Percentiles rank a stretch among this genome's conserved stretches.
These are phyloP conservation scores for Yoshiicerus persimilis DNA, from an alignment of 1,140 invertebrate species.

Conservation along the genomic window DNA sequence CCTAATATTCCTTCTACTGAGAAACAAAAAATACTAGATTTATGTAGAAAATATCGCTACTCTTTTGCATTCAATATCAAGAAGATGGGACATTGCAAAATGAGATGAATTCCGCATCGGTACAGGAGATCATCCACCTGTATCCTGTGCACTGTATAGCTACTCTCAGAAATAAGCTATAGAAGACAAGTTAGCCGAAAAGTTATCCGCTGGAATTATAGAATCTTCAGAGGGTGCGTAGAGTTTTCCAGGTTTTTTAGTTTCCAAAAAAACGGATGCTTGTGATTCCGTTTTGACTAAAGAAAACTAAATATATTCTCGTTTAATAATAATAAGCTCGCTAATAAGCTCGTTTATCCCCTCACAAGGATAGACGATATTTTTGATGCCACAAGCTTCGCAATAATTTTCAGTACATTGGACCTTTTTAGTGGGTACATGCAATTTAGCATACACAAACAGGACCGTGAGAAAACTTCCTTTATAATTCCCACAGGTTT, in stretches of 20 bases:
- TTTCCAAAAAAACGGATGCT: slow-evolving; percentile 34
- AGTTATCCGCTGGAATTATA: slow-evolving; percentile 42
- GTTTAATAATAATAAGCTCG: too few species aligned
- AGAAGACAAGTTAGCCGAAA: slow-evolving; percentile 35
- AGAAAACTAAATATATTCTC: slow-evolving; percentile 27
- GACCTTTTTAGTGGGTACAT: slow-evolving; percentile 53
- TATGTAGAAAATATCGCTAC: neutral
- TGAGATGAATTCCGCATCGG: slow-evolving; percentile 32
- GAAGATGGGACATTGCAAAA: neutral
- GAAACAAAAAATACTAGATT: neutral
- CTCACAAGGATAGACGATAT: slow-evolving; percentile 24
- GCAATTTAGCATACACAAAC: neutral
- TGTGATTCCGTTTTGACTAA: slow-evolving; percentile 17
- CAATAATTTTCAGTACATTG: neutral
- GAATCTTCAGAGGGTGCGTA: slow-evolving; percentile 36
- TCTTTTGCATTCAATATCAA: neutral
- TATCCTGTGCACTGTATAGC: slow-evolving; percentile 5
- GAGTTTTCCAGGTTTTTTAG: slow-evolving; percentile 40
- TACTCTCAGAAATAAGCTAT: slow-evolving; percentile 26
- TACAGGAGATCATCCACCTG: slow-evolving; percentile 30
- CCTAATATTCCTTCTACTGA: neutral
- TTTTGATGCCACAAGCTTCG: slow-evolving; percentile 49
- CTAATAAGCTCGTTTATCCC: neutral
- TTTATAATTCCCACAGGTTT: slow-evolving; percentile 50
- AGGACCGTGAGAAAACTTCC: slow-evolving; percentile 9